A percentile compares a stretch with the other conserved stretches of the same genome.
Evolutionary conservation across 2,113 vertebrate genomes (phyloP).

Genomic region (Charadrius vociferus): DNA sequence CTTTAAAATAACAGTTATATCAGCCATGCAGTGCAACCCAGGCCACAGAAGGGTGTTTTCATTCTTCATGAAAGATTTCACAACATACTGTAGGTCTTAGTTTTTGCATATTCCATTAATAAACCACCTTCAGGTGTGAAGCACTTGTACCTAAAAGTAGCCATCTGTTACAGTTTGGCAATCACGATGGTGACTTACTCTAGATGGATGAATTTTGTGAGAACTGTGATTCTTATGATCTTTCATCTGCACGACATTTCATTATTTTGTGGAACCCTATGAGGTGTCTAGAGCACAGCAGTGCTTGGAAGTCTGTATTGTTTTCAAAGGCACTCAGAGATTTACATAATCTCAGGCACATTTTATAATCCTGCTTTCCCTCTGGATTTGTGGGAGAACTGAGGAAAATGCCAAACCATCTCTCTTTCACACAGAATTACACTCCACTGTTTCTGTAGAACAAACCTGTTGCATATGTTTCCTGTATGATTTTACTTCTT

Average conservation of each 20-base stretch:
- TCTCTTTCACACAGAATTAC: not conserved
- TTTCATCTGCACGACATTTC: not conserved
- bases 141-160: conserved; percentile 48
- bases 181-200: not conserved
- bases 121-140: conserved; percentile 57
- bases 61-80: conserved; percentile 30
- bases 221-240: not conserved
- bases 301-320: not conserved
- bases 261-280: not conserved
- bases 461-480: not conserved
- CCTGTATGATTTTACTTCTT: not conserved
- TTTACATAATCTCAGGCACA: not conserved
- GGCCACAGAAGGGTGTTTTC: conserved; percentile 9
- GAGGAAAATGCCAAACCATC: not conserved
- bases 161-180: conserved; percentile 37
- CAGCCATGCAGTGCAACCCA: not conserved
- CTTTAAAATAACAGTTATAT: not conserved
- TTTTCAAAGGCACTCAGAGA: conserved; percentile 21
- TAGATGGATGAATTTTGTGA: not conserved
- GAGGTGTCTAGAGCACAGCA: not conserved
- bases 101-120: conserved; percentile 44
- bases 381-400: not conserved
- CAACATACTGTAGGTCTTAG: conserved; percentile 2
- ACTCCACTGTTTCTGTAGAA: not conserved
- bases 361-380: not conserved